These are phyloP conservation scores for Ochotona curzoniae DNA, from an alignment of 2,113 vertebrate species.

Conservation along the genomic window DNA sequence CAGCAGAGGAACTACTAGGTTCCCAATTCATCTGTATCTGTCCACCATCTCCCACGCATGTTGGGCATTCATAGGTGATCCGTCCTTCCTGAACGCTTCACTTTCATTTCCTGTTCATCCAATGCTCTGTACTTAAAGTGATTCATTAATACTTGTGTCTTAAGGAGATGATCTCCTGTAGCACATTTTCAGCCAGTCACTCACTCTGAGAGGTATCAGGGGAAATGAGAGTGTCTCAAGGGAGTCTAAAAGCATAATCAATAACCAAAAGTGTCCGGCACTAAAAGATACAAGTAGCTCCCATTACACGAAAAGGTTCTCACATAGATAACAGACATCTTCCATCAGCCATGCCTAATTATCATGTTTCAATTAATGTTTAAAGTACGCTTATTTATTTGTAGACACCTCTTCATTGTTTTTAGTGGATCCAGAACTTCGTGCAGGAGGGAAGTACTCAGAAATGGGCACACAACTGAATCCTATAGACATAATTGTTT, in stretches of 20 bases:
- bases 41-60: not conserved
- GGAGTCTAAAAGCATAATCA: not conserved
- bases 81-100: not conserved
- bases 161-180: not conserved
- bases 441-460: conserved; percentile 40
- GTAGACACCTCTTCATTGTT: not conserved
- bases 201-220: not conserved
- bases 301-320: not conserved
- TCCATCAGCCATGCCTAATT: not conserved
- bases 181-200: conserved; percentile 17
- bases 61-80: not conserved
- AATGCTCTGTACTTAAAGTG: conserved; percentile 3
- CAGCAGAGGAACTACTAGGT: not conserved
- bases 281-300: conserved; percentile 42
- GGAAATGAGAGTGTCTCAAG: not conserved
- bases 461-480: conserved; percentile 40
- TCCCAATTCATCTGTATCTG: not conserved
- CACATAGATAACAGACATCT: not conserved
- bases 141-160: not conserved
- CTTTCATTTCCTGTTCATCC: not conserved
- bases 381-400: conserved; percentile 33
- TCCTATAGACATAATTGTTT: conserved; percentile 44
- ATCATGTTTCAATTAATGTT: not conserved
- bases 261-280: not conserved
- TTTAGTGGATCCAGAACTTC: not conserved